Evolutionary conservation across 2,888 invertebrate genomes (phyloP), one percentile per base, ranked within the genome.

Genomic region (Didymodactylos carnosus): DNA sequence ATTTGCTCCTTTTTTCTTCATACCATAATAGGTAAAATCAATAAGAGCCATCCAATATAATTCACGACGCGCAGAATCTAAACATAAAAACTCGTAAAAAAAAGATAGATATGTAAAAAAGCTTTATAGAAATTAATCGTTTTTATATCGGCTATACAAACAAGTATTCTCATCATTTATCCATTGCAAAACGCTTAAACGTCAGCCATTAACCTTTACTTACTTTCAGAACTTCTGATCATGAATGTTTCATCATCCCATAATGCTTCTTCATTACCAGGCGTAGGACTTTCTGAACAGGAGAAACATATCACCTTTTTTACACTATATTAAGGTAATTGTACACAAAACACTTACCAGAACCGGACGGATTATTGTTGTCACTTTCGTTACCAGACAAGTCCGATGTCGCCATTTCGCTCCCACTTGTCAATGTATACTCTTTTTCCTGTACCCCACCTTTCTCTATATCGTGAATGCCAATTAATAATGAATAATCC

Each of bases 1-100:
- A 85, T 95, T 94, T 49, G 98, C 98, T 77, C 97, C 97, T 86
- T 95, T 88, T 84, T 99, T 98, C 83, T 94, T 94, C 76, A 98
- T 92, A 51, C 97, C 97, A 84, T 97, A 95, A 77, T 84, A 84
- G 76, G 98, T 98, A 76, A 98, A 86, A 85, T 98, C 98, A 78
- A 99, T 95, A 79, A 98, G 88, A 77, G 95, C 97, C 81, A 98
- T 89, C 85, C 97, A 98, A 84, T 98, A 98, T 77, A 98, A 92
- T 78, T 85, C 83, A 35, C 62, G 62, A 62, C 62, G 62, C 35
- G 62, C 16, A 19, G 62, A 62, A 35, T 16, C 62, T 62, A 35
- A 6, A 16, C 5, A 35, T 35, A 49, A 49, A 5, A 3, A 23
- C n/a, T 19, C 6, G 19, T 43, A 19, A 8, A 46, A n/a, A 46